phyloP scores from a whole-genome alignment of 2,113 vertebrate species.

The Terrapene triunguis region DNA sequence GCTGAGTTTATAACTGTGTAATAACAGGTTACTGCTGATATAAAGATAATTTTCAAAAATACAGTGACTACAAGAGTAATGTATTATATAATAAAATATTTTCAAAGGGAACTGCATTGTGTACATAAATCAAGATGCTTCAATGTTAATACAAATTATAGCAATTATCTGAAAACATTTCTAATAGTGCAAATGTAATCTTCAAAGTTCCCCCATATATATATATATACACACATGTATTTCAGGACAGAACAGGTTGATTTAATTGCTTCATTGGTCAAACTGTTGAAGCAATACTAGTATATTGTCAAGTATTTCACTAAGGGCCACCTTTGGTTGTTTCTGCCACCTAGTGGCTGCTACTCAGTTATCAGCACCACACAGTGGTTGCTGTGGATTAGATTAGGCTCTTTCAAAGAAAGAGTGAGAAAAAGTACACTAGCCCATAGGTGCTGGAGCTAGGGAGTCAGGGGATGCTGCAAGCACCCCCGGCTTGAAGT shows the following conservation, averaged over 20 bases:
- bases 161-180: not conserved
- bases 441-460: not conserved
- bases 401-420: accelerated
- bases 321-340: constrained; percentile 10
- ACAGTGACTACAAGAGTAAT: not conserved
- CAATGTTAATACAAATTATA: not conserved
- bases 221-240: accelerated
- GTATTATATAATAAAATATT: not conserved
- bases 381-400: not conserved
- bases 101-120: not conserved
- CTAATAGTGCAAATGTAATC: not conserved
- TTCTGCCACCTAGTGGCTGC: constrained; percentile 64
- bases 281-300: accelerated
- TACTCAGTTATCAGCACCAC: not conserved
- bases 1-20: not conserved
- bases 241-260: not conserved
- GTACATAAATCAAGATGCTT: not conserved
- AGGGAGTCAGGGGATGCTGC: no score
- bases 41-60: not conserved
- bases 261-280: accelerated
- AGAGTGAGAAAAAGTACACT: not conserved
- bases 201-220: not conserved
- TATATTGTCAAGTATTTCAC: accelerated
- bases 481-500: no score
- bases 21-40: not conserved